A percentile compares a stretch with the other conserved stretches of the same genome.
Evolutionary conservation across 2,888 invertebrate species (phyloP).

Genomic region (Hemaris fuciformis): DNA sequence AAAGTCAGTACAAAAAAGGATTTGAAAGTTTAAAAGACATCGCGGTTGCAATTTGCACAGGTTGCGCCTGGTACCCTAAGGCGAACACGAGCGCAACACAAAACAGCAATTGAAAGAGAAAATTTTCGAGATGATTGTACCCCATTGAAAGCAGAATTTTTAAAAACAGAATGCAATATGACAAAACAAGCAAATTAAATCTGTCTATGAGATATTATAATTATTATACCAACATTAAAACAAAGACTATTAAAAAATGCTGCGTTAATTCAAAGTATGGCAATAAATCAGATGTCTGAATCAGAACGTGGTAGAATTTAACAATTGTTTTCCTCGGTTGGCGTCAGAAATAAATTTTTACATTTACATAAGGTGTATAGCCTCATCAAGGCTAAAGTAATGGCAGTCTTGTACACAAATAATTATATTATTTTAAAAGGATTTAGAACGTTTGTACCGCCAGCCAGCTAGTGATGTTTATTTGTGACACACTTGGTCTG

Average conservation of each 20-base stretch:
- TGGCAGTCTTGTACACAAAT: not conserved
- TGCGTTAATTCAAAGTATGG: not conserved
- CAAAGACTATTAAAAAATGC: not conserved
- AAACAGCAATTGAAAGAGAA: slow-evolving; percentile 7
- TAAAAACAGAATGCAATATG: slow-evolving; percentile 8
- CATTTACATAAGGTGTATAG: not conserved
- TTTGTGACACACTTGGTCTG: too few relatives aligned
- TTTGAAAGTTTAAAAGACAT: slow-evolving; percentile 2
- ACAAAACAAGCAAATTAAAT: not conserved
- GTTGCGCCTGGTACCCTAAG: not conserved
- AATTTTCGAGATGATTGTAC: not conserved
- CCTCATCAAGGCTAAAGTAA: not conserved
- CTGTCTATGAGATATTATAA: not conserved
- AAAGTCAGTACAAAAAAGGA: not conserved
- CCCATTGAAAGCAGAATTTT: slow-evolving; percentile 7
- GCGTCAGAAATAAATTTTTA: not conserved
- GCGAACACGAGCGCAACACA: not conserved
- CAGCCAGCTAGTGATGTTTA: too few relatives aligned
- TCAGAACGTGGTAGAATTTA: not conserved
- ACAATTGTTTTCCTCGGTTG: not conserved
- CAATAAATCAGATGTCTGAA: not conserved
- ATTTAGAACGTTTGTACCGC: too few relatives aligned
- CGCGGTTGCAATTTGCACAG: not conserved
- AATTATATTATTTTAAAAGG: too few relatives aligned
- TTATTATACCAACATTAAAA: not conserved